Percentiles rank a stretch among this genome's conserved stretches.
phyloP scores from a whole-genome alignment of 2,888 invertebrate genomes.

The Euclidia mi region DNA sequence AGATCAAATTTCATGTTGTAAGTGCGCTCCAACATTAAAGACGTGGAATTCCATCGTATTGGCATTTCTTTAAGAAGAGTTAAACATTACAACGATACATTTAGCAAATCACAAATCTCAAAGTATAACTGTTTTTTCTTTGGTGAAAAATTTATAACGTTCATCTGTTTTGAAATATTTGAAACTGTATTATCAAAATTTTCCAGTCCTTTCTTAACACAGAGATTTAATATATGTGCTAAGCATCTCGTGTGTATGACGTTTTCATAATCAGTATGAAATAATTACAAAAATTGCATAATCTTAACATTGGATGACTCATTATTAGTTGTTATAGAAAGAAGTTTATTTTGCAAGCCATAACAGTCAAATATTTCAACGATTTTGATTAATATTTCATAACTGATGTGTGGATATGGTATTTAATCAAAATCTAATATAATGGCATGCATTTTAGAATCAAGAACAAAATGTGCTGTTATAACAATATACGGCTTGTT shows the following conservation, averaged over 20 bases:
- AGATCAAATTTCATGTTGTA: slow-evolving; percentile 3
- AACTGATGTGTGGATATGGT: slow-evolving; percentile 4
- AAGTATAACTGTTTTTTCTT: slow-evolving; percentile 11
- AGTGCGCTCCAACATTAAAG: slow-evolving; percentile 10
- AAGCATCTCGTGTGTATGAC: slow-evolving; percentile 8
- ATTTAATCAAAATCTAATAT: slow-evolving; percentile 11
- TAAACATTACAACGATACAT: not conserved
- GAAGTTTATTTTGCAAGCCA: slow-evolving; percentile 5
- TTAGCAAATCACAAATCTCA: not conserved
- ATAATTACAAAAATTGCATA: slow-evolving; percentile 18
- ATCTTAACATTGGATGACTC: slow-evolving; percentile 19
- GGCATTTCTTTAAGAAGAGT: slow-evolving; percentile 3
- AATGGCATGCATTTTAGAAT: too few relatives aligned
- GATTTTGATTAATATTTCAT: slow-evolving; percentile 5
- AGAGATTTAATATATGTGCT: slow-evolving; percentile 5
- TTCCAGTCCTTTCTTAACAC: slow-evolving; percentile 2
- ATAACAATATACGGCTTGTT: slow-evolving; percentile 15
- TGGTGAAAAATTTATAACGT: slow-evolving; percentile 8
- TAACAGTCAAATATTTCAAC: too few relatives aligned
- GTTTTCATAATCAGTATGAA: slow-evolving; percentile 21
- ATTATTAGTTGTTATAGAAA: slow-evolving; percentile 22
- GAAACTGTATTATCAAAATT: not conserved
- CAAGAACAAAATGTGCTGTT: slow-evolving; percentile 11
- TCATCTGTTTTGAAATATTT: slow-evolving; percentile 5
- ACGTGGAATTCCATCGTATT: slow-evolving; percentile 8